Evolutionary conservation across 2,888 invertebrate genomes (phyloP), one percentile per base, ranked within the genome.

Genomic region (Auanema sp.): DNA sequence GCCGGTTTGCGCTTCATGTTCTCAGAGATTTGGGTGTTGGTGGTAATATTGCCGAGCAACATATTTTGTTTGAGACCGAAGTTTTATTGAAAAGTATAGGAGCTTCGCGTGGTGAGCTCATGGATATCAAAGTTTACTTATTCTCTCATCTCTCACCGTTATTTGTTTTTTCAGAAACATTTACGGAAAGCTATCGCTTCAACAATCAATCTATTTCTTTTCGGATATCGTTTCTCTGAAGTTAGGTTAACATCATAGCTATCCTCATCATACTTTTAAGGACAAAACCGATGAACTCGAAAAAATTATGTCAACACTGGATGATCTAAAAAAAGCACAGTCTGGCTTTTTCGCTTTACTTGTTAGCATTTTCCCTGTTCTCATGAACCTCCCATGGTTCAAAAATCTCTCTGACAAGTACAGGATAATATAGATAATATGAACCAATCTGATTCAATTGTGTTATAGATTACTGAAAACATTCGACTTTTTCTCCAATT

Each of bases 171-270:
- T 5, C 10, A 47, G 47, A 21, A 47, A 16, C 47, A 47, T 21
- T 18, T 47, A 16, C 47, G 47, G 21, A 16, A 47, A 18, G 47
- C 47, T 21, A 47, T 21, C 16, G 47, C 47, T 5, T 18, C 16
- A 18, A 21, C 21, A 47, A 47, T 47, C 47, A 47, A 47, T 10
- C 47, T 47, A 47, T 47, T 47, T 10, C 47, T 47, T 47, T 47
- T 21, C 16, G 47, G 47, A 47, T 47, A 33, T 33, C 33, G 33
- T 8, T 33, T 33, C 33, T 33, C 33, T 33, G 33, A 33, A 5
- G 33, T 33, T 5, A 47, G 47, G 4, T 5, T 3, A 10, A 3
- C 16, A 47, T 18, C 16, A 10, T 5, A 47, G 3, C 47, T 16
- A 47, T 18, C 16, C 3, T 47, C 3, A 18, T 18, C 21, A 21